A percentile compares a stretch with the other conserved stretches of the same genome.
These are phyloP conservation scores for Xiphorhynchus erythropygius DNA, from an alignment of 2,797 vertebrate genomes.

Conservation along the genomic window DNA sequence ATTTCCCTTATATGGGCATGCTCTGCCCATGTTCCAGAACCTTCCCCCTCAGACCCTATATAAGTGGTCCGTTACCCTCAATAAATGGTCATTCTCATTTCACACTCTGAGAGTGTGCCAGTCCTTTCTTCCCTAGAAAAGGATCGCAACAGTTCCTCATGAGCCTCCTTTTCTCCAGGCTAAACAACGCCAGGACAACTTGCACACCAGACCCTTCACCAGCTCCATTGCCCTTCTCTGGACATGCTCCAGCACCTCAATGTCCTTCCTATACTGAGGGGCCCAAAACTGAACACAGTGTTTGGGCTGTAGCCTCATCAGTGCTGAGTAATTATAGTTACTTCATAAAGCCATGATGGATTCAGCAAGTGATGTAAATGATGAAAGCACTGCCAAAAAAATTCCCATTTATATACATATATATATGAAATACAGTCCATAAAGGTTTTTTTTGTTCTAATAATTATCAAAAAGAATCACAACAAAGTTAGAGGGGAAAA, in stretches of 20 bases:
- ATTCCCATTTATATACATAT: neutral
- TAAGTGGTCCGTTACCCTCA: too few species aligned
- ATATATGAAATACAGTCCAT: neutral
- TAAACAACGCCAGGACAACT: neutral
- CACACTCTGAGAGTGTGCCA: too few species aligned
- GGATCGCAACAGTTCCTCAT: neutral
- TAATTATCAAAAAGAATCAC: neutral
- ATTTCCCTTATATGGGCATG: too few species aligned
- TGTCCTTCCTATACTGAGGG: neutral
- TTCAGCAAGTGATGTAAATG: neutral
- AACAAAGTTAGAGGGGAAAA: neutral
- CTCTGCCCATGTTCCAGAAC: too few species aligned
- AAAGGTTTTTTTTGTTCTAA: neutral
- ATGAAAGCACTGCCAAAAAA: neutral
- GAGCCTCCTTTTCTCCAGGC: neutral
- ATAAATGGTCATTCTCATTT: too few species aligned
- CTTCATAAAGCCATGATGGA: neutral
- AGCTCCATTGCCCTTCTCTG: rapidly evolving
- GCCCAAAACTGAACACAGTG: neutral
- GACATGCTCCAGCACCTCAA: rapidly evolving
- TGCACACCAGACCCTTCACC: neutral
- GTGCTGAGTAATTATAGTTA: neutral
- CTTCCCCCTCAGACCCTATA: too few species aligned
- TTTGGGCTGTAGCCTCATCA: rapidly evolving
- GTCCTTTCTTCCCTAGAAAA: too few species aligned